Conservation (phyloP, 1,140 invertebrate genomes). For the Diorhabda elongata region DNA sequence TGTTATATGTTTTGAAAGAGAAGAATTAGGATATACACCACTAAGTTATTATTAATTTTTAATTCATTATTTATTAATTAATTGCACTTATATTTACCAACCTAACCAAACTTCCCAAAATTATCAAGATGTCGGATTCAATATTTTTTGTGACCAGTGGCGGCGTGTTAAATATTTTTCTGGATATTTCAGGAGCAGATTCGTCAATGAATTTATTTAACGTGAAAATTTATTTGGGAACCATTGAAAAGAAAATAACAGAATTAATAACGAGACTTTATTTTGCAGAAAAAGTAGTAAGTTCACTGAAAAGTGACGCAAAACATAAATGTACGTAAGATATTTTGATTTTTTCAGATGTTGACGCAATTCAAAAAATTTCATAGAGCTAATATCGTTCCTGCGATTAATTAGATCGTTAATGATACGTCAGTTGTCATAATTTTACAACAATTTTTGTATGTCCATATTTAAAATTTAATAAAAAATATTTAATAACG, state of each 20-base stretch:
- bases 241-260: slow-evolving; percentile 64
- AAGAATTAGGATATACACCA: too few relatives aligned
- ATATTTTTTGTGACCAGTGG: too few relatives aligned
- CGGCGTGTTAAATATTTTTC: not conserved
- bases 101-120: too few relatives aligned
- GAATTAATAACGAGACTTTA: slow-evolving; percentile 43
- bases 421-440: not conserved
- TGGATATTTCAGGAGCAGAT: slow-evolving; percentile 48
- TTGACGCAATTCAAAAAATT: slow-evolving; percentile 12
- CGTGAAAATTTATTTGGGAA: slow-evolving; percentile 68
- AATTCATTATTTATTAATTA: too few relatives aligned
- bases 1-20: too few relatives aligned
- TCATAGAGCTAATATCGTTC: slow-evolving; percentile 5
- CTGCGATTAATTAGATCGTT: not conserved
- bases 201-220: slow-evolving; percentile 63
- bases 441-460: too few relatives aligned
- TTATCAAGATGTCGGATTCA: too few relatives aligned
- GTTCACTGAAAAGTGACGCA: not conserved
- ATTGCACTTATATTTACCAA: too few relatives aligned
- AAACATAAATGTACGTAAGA: not conserved
- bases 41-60: too few relatives aligned
- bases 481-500: too few relatives aligned
- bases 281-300: slow-evolving; percentile 35
- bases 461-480: too few relatives aligned
- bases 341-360: slow-evolving; percentile 5